phyloP scores from a whole-genome alignment of 2,797 vertebrate genomes.

The Spheniscus humboldti region DNA sequence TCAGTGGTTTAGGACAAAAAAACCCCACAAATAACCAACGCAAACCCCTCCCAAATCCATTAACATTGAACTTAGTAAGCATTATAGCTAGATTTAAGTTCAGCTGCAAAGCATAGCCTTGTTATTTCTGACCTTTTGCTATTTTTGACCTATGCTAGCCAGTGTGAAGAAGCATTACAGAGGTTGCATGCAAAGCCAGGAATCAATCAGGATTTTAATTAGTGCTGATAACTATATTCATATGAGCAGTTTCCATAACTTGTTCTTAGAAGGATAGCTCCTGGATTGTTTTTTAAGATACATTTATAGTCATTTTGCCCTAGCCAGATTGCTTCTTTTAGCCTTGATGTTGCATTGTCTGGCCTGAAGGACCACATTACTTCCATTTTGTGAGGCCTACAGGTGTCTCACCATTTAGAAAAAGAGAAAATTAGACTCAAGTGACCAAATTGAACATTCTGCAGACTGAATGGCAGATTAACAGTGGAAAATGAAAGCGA shows the following conservation, averaged over 20 bases:
- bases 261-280: not conserved
- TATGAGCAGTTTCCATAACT: not conserved
- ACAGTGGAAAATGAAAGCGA: not conserved
- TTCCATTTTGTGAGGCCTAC: not conserved
- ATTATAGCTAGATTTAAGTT: not conserved
- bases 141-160: not conserved
- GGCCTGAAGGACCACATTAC: not conserved
- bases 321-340: not conserved
- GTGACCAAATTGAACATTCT: not conserved
- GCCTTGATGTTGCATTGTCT: not conserved
- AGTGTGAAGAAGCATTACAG: not conserved
- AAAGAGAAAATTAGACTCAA: not conserved
- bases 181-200: not conserved
- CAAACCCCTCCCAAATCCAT: not conserved
- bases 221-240: not conserved
- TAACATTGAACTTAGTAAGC: not conserved
- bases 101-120: not conserved
- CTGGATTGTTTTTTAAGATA: not conserved
- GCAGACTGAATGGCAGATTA: not conserved
- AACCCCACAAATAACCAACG: not conserved
- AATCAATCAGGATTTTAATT: not conserved
- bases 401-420: not conserved
- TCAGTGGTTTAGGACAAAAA: not conserved
- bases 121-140: not conserved
- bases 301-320: fast-evolving